Evolutionary conservation across 2,797 vertebrate genomes (phyloP), one percentile per base, ranked within the genome.

Genomic region (Bryconaethiops microstoma): DNA sequence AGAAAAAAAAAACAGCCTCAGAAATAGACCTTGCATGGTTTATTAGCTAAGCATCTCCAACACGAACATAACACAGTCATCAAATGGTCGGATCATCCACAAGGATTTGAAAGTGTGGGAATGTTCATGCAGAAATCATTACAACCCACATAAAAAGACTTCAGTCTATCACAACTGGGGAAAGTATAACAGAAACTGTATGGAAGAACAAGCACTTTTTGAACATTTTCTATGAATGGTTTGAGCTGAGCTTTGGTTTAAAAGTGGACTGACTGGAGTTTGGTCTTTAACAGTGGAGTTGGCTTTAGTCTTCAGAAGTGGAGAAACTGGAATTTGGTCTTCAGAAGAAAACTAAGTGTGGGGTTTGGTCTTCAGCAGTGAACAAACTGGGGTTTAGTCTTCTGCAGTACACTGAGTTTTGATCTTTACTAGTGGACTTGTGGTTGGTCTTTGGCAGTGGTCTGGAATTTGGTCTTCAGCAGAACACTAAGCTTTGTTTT

Each of bases 21-120:
- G 59, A 81, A 73, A 77, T 10, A 25, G 14, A 50, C 48, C 68
- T 59, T 54, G 48, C 55, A 77, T 42, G 60, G 50, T 52, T 72
- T 25, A 29, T 79, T 55, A 79, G n/a, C 16, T 21, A 0, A 54
- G 69, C 29, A 12, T 6, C 2, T 4, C 57, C 45, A 48, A n/a
- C 39, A 50, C 7, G 7, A 59, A 45, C 52, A 74, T 14, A 13
- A 10, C 0, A 50, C 8, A 21, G 65, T 67, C 71, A 48, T 50
- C 23, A 52, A 69, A 70, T 5, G 29, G 13, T 17, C 14, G 23
- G 29, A 35, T 60, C 21, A 60, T 25, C 59, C 23, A 25, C 23
- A 29, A 17, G 14, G 48, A 25, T 45, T 45, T 45, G 42, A 45
- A 7, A 45, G 6, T 45, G 23, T 25, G 40, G 65, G 21, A 52